Percentiles rank a stretch among this genome's conserved stretches.
Conservation (phyloP, 2,888 invertebrate genomes). For the Dendrolimus pini region DNA sequence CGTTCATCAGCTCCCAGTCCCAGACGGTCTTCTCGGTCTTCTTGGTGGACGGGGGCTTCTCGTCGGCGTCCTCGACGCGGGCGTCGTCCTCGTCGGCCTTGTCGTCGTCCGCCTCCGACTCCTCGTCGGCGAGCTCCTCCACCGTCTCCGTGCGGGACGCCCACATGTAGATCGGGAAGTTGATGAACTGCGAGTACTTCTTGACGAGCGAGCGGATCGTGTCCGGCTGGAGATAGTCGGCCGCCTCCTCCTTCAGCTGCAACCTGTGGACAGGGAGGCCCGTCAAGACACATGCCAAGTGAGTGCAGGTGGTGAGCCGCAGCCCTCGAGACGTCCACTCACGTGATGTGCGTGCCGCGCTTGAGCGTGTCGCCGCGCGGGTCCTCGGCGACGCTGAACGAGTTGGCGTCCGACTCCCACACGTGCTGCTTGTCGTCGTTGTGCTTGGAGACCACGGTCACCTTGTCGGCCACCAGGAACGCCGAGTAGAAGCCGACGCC, state of each 20-base stretch:
- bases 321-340: slow-evolving; percentile 8
- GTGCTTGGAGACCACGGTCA: slow-evolving; percentile 96
- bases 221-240: slow-evolving; percentile 95
- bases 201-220: slow-evolving; percentile 93
- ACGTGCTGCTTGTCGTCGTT: slow-evolving; percentile 96
- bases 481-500: slow-evolving; percentile 99
- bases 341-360: slow-evolving; percentile 92
- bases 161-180: slow-evolving; percentile 99
- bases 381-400: slow-evolving; percentile 94
- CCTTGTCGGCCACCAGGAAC: slow-evolving; percentile 97
- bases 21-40: slow-evolving; percentile 97
- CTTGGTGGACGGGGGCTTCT: slow-evolving; percentile 81
- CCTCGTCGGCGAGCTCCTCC: slow-evolving; percentile 18
- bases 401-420: slow-evolving; percentile 97
- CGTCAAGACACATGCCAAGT: slow-evolving; percentile 42
- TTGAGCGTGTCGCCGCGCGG: slow-evolving; percentile 94
- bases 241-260: slow-evolving; percentile 97
- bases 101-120: slow-evolving; percentile 27
- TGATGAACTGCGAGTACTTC: slow-evolving; percentile 99
- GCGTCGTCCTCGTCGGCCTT: slow-evolving; percentile 62
- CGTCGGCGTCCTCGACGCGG: slow-evolving; percentile 84
- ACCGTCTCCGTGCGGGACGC: slow-evolving; percentile 69
- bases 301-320: background rate
- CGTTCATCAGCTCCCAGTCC: slow-evolving; percentile 98
- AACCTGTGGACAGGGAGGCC: slow-evolving; percentile 70